phyloP scores from a whole-genome alignment of 1,140 invertebrate species.

The Cherax quadricarinatus region DNA sequence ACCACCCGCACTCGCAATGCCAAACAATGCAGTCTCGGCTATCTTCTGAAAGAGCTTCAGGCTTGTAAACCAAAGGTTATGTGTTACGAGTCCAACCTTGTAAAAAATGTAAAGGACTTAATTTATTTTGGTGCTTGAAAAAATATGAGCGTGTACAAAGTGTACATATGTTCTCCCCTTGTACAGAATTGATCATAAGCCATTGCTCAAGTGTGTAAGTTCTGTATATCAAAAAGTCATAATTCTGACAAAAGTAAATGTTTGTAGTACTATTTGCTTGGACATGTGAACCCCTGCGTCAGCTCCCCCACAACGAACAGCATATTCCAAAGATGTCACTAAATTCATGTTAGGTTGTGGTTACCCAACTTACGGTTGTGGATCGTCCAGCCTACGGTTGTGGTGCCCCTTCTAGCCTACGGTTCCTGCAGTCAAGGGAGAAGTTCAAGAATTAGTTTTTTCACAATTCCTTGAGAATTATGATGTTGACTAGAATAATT shows the following conservation, averaged over 20 bases:
- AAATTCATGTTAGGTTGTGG: constrained; percentile 11
- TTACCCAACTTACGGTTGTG: neutral
- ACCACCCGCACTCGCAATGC: neutral
- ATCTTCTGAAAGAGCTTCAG: constrained; percentile 23
- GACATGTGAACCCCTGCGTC: neutral
- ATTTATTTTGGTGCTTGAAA: constrained; percentile 42
- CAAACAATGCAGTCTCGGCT: neutral
- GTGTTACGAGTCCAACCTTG: constrained; percentile 25
- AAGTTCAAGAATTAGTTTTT: neutral
- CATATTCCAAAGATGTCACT: constrained; percentile 23
- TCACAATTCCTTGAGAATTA: too few relatives aligned
- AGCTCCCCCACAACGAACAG: constrained; percentile 5
- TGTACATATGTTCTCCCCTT: constrained; percentile 30
- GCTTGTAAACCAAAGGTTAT: constrained; percentile 45
- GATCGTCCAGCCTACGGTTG: neutral
- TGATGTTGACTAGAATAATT: too few relatives aligned
- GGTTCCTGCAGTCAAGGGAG: neutral
- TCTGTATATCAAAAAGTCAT: constrained; percentile 40
- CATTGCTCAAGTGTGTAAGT: constrained; percentile 47
- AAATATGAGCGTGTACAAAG: constrained; percentile 20
- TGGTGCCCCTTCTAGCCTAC: neutral
- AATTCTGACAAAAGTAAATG: constrained; percentile 32
- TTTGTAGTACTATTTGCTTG: constrained; percentile 42
- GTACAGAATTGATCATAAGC: constrained; percentile 41
- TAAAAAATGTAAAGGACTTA: constrained; percentile 44